Evolutionary conservation across 30 jellyfish, hydroid and myxozoan species (phyloP).

Genomic region (Cassiopea xamachana): DNA sequence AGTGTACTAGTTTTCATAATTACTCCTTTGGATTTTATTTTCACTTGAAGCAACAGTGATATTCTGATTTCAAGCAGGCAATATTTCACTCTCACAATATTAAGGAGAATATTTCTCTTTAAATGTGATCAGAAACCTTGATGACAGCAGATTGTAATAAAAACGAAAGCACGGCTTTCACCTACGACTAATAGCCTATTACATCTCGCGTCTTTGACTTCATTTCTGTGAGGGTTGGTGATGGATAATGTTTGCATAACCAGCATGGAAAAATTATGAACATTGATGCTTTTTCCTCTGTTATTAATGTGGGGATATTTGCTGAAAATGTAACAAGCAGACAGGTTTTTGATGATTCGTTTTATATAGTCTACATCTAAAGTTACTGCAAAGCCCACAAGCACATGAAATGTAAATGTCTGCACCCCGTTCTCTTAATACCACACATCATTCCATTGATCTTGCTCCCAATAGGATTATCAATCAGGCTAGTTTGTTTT

Average conservation of each 20-base stretch:
- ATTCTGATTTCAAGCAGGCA: no score
- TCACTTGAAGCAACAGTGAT: no score
- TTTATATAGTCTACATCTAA: neutral
- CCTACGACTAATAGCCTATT: no score
- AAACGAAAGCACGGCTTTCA: no score
- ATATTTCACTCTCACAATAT: no score
- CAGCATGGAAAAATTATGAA: neutral
- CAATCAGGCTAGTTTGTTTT: neutral
- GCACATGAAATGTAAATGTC: neutral
- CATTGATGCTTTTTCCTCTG: neutral
- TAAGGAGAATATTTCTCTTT: no score
- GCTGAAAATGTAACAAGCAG: neutral
- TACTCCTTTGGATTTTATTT: no score
- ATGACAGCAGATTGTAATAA: no score
- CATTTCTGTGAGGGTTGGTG: no score
- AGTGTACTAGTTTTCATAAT: no score
- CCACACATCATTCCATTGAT: constrained; percentile 3
- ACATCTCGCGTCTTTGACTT: no score
- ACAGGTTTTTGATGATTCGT: neutral
- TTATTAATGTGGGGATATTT: neutral
- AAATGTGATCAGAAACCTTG: no score
- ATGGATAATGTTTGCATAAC: neutral
- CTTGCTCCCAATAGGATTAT: constrained; percentile 27
- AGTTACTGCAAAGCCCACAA: neutral
- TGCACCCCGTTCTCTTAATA: neutral